Percentiles rank a stretch among this genome's conserved stretches.
Conservation (phyloP, 2,797 vertebrate species). For the Gymnopithys bicolor region DNA sequence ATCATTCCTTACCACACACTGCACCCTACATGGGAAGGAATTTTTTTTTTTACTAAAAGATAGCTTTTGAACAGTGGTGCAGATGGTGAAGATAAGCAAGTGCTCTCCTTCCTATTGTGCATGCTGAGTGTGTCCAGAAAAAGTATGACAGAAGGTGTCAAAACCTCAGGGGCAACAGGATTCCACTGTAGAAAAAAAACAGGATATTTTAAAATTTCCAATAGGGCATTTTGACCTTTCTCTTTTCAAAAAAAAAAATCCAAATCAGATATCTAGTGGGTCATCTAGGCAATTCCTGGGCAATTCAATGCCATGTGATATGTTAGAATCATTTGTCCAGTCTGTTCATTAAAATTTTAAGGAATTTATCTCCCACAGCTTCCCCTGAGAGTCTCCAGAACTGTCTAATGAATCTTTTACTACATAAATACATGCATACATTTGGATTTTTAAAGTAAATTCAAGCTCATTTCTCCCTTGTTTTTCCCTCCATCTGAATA, state of each 20-base stretch:
- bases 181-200: background rate
- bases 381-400: background rate
- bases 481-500: background rate
- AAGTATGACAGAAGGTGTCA: background rate
- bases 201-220: background rate
- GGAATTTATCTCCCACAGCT: background rate
- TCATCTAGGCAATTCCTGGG: background rate
- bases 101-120: background rate
- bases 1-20: background rate
- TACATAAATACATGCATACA: background rate
- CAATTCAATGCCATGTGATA: background rate
- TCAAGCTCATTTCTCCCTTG: background rate
- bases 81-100: background rate
- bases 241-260: background rate
- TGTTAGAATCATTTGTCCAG: background rate
- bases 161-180: background rate
- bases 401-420: background rate
- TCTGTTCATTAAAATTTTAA: background rate
- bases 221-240: background rate
- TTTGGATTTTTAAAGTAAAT: background rate
- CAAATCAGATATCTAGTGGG: background rate
- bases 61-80: background rate
- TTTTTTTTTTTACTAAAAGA: background rate
- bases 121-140: background rate
- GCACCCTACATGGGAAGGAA: background rate